A percentile compares a stretch with the other conserved stretches of the same genome.
These are phyloP conservation scores for Dicrurus megarhynchus DNA, from an alignment of 2,113 vertebrate species.

Conservation along the genomic window DNA sequence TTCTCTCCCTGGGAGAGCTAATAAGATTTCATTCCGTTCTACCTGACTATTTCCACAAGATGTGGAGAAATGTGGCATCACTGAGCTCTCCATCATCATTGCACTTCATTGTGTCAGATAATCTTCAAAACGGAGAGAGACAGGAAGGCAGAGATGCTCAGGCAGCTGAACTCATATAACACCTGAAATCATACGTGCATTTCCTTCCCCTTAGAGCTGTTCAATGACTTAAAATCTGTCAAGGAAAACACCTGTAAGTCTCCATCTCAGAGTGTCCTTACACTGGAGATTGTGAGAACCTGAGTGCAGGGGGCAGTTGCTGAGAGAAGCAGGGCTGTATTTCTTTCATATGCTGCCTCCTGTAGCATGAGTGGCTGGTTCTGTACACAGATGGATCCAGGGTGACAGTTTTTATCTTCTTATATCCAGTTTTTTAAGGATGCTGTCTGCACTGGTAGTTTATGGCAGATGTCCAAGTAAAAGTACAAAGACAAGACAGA, in stretches of 20 bases:
- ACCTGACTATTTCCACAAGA: not conserved
- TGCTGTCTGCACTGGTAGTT: not conserved
- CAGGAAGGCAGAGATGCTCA: not conserved
- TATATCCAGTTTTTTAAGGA: not conserved
- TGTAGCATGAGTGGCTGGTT: not conserved
- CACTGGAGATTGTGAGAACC: not conserved
- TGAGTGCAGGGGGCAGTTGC: not conserved
- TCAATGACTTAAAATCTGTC: not conserved
- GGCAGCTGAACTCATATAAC: not conserved
- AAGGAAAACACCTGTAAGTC: not conserved
- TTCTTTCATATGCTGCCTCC: not conserved
- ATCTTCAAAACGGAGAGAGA: not conserved
- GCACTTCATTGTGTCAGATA: not conserved
- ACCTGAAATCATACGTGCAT: not conserved
- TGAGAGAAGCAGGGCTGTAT: not conserved
- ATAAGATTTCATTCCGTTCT: not conserved
- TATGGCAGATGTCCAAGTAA: not conserved
- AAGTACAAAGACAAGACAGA: not conserved
- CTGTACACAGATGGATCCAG: not conserved
- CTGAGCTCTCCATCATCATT: not conserved
- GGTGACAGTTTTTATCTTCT: not conserved
- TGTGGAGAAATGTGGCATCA: not conserved
- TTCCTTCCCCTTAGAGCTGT: not conserved
- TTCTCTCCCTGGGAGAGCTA: not conserved
- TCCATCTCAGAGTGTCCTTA: not conserved